Evolutionary conservation across 2,113 vertebrate species (phyloP).

Genomic region (Rostratula benghalensis): DNA sequence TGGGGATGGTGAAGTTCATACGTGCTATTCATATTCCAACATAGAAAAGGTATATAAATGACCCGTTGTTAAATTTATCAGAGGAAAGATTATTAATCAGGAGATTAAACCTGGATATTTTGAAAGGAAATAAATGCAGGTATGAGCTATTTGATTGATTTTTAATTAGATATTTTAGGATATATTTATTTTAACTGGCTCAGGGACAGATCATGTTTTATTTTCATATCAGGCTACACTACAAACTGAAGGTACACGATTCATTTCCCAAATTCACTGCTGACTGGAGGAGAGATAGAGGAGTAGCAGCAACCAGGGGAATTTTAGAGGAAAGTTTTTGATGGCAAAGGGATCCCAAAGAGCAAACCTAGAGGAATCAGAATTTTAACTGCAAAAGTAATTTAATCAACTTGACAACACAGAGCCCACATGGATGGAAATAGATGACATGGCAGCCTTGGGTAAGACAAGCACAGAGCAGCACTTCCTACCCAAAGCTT

Average conservation of each 20-base stretch:
- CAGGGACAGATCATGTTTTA: background rate
- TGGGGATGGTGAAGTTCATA: background rate
- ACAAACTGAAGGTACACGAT: background rate
- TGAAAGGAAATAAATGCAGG: background rate
- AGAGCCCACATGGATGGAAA: background rate
- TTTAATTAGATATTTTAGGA: constrained; percentile 19
- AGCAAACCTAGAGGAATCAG: background rate
- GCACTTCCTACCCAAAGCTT: background rate
- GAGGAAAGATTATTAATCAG: background rate
- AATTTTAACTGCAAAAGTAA: background rate
- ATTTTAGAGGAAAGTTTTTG: background rate
- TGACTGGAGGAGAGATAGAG: background rate
- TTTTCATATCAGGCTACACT: background rate
- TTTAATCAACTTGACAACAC: background rate
- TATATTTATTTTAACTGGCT: constrained; percentile 7
- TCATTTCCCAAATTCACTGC: background rate
- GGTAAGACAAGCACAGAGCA: background rate
- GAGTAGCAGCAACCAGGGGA: background rate
- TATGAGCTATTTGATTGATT: background rate
- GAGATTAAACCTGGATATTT: background rate
- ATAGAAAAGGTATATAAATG: background rate
- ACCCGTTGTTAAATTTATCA: background rate
- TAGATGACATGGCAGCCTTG: background rate
- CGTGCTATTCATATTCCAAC: background rate
- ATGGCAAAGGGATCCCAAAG: background rate